Evolutionary conservation across 2,113 vertebrate species (phyloP).

Genomic region (Ia io): DNA sequence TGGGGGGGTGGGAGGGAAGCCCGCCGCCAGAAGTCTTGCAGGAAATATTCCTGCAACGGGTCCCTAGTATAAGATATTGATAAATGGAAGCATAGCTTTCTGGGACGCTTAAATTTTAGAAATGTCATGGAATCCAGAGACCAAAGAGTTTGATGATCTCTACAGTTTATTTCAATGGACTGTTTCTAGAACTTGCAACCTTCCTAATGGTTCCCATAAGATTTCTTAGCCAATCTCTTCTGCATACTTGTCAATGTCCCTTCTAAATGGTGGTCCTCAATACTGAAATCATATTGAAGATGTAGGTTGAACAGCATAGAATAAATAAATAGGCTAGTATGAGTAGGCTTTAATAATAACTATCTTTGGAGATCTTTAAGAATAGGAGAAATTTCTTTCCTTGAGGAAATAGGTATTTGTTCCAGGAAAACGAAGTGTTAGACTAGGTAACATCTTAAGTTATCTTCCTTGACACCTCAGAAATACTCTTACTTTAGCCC

Average conservation of each 20-base stretch:
- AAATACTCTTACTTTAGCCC: slow-evolving; percentile 32
- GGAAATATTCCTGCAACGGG: no score
- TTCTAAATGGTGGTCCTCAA: not conserved
- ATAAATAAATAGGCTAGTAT: not conserved
- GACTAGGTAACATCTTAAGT: not conserved
- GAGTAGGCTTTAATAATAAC: not conserved
- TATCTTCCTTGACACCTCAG: not conserved
- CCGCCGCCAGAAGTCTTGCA: no score
- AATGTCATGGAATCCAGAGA: not conserved
- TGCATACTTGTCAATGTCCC: not conserved
- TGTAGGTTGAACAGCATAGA: not conserved
- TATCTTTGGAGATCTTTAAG: slow-evolving; percentile 33
- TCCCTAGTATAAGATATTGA: not conserved
- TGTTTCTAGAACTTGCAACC: not conserved
- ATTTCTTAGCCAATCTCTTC: not conserved
- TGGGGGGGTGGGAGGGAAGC: no score
- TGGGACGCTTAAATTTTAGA: not conserved
- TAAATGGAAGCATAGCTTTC: not conserved
- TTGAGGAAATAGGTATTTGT: not conserved
- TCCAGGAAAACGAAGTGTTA: not conserved
- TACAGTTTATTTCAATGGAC: not conserved
- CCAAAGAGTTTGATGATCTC: not conserved
- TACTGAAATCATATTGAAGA: slow-evolving; percentile 19
- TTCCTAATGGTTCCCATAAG: not conserved
- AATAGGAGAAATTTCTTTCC: slow-evolving; percentile 1